A percentile compares a stretch with the other conserved stretches of the same genome.
These are phyloP conservation scores for Tachina lurida DNA, from an alignment of 2,888 invertebrate species.

Conservation along the genomic window DNA sequence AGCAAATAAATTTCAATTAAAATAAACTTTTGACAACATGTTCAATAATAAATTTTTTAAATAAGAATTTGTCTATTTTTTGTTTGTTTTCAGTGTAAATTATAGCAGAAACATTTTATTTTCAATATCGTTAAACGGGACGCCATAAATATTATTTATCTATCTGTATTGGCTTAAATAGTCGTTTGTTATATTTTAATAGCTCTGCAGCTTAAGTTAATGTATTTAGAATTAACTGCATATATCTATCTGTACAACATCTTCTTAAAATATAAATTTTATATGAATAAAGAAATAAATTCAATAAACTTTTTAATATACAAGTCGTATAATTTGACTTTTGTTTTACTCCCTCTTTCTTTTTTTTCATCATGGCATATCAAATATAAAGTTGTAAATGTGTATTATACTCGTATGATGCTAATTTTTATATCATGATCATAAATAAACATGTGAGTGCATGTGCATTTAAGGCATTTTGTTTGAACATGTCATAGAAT, in stretches of 20 bases:
- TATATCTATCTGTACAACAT: background rate
- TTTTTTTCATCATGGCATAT: background rate
- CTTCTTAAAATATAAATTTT: constrained; percentile 12
- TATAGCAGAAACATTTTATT: too few species aligned
- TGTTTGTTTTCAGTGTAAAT: too few species aligned
- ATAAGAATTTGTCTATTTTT: too few species aligned
- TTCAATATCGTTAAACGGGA: too few species aligned
- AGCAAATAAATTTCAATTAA: too few species aligned
- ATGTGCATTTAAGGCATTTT: constrained; percentile 5
- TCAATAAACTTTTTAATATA: background rate
- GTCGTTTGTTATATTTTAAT: background rate
- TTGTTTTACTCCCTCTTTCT: background rate
- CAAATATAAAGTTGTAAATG: constrained; percentile 5
- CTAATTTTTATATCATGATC: constrained; percentile 11
- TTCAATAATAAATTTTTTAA: too few species aligned
- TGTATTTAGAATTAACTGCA: too few species aligned
- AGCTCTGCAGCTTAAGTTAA: background rate
- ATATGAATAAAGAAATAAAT: constrained; percentile 2
- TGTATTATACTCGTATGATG: background rate
- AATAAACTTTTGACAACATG: too few species aligned
- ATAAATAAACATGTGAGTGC: constrained; percentile 16
- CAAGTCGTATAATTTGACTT: background rate
- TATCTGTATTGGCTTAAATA: too few species aligned
- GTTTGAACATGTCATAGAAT: background rate
- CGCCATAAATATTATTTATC: too few species aligned